Percentiles rank a stretch among this genome's conserved stretches.
Conservation (phyloP, 92 coral and sea anemone species). For the Parazoanthus swiftii region DNA sequence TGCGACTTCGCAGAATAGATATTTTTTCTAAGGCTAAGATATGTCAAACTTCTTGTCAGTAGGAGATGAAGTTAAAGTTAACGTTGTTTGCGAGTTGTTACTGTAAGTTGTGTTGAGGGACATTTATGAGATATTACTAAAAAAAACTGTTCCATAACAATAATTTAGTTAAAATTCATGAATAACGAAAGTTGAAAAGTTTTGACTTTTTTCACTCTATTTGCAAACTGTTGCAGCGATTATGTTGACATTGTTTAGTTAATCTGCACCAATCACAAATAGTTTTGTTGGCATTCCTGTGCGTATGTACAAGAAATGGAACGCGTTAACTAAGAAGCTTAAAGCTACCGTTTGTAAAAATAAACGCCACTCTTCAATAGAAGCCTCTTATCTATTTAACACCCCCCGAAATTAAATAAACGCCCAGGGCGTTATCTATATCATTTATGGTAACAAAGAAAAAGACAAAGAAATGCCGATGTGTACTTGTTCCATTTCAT, state of each 20-base stretch:
- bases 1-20: conserved; percentile 34
- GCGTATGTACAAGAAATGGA: conserved; percentile 24
- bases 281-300: conserved; percentile 29
- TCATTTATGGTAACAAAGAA: conserved; percentile 4
- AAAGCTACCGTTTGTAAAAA: conserved; percentile 6
- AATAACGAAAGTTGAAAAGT: neutral
- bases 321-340: neutral
- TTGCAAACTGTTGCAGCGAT: conserved; percentile 17
- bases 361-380: no score
- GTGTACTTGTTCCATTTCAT: conserved; percentile 2
- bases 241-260: conserved; percentile 19
- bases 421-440: conserved; percentile 18
- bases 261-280: conserved; percentile 19
- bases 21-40: conserved; percentile 29
- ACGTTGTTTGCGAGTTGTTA: conserved; percentile 22
- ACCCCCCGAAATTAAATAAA: no score
- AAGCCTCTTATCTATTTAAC: conserved; percentile 23
- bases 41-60: conserved; percentile 18
- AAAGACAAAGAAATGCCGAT: conserved; percentile 18
- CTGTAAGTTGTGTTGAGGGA: conserved; percentile 28
- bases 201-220: conserved; percentile 6
- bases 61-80: conserved; percentile 25
- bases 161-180: neutral
- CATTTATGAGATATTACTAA: neutral
- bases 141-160: conserved; percentile 4